These are phyloP conservation scores for Vireo altiloquus DNA, from an alignment of 2,113 vertebrate species.

Conservation along the genomic window DNA sequence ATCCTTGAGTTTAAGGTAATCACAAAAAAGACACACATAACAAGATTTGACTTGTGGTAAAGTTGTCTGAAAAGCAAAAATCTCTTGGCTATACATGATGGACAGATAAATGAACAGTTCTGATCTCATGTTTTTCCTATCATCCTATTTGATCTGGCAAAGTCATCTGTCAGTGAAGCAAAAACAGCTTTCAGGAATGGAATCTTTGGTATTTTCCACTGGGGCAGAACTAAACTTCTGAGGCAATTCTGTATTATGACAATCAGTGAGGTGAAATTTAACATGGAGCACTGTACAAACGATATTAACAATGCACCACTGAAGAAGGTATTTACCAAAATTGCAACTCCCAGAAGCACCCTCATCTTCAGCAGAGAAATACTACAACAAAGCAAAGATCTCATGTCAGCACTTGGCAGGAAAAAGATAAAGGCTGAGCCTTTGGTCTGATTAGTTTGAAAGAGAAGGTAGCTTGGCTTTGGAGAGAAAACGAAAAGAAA, in stretches of 20 bases:
- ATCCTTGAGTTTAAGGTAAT: neutral
- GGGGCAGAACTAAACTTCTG: neutral
- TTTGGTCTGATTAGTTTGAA: neutral
- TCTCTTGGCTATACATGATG: neutral
- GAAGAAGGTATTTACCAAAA: neutral
- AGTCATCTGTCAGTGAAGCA: slow-evolving; percentile 29
- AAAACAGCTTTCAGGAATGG: slow-evolving; percentile 44
- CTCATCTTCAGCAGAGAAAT: neutral
- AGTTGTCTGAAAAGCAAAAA: slow-evolving; percentile 20
- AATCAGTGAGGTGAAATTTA: slow-evolving; percentile 40
- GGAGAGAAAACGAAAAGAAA: neutral
- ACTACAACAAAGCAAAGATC: neutral
- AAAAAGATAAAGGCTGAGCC: neutral
- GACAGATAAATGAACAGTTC: slow-evolving; percentile 31
- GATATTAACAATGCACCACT: neutral
- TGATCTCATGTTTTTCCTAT: slow-evolving; percentile 24
- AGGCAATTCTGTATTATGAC: slow-evolving; percentile 6
- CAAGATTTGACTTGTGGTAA: slow-evolving; percentile 23
- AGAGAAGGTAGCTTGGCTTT: neutral
- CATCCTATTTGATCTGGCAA: slow-evolving; percentile 2
- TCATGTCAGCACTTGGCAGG: neutral
- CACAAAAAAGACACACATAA: neutral
- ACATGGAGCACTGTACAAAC: neutral
- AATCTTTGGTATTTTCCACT: slow-evolving; percentile 52
- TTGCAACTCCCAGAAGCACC: neutral